Percentiles rank a stretch among this genome's conserved stretches.
Evolutionary conservation across 2,888 invertebrate species (phyloP).

Genomic region (Crioceris asparagi): DNA sequence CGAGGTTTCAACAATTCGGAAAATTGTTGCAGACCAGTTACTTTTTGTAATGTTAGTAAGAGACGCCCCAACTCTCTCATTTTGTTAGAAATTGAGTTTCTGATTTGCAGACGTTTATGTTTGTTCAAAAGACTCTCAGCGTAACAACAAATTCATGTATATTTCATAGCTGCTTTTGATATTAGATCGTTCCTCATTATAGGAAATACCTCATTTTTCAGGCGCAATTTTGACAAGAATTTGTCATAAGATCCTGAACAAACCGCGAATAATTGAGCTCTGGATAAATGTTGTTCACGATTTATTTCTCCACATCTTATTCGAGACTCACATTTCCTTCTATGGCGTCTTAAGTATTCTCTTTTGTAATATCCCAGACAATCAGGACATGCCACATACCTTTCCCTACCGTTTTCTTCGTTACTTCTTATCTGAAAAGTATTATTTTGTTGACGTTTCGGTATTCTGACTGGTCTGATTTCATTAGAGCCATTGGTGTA

Average conservation of each 20-base stretch:
- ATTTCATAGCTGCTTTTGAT: constrained; percentile 11
- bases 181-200: constrained; percentile 14
- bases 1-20: constrained; percentile 13
- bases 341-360: constrained; percentile 9
- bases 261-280: constrained; percentile 1
- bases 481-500: constrained; percentile 2
- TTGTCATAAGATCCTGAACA: constrained; percentile 4
- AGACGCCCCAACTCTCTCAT: constrained; percentile 13
- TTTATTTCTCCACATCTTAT: background rate
- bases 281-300: constrained; percentile 4
- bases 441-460: constrained; percentile 1
- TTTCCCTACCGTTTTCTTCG: constrained; percentile 5
- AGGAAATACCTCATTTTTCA: constrained; percentile 12
- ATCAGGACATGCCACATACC: constrained; percentile 6
- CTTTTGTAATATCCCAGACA: constrained; percentile 10
- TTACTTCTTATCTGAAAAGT: background rate
- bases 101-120: constrained; percentile 12
- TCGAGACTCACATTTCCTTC: constrained; percentile 5
- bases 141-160: constrained; percentile 14
- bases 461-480: constrained; percentile 5
- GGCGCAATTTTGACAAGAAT: constrained; percentile 3
- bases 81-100: constrained; percentile 12
- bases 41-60: constrained; percentile 7
- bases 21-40: constrained; percentile 2
- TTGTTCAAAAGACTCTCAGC: constrained; percentile 12